These are phyloP conservation scores for Aspiorhynchus laticeps DNA, from an alignment of 2,113 vertebrate genomes.

Conservation along the genomic window DNA sequence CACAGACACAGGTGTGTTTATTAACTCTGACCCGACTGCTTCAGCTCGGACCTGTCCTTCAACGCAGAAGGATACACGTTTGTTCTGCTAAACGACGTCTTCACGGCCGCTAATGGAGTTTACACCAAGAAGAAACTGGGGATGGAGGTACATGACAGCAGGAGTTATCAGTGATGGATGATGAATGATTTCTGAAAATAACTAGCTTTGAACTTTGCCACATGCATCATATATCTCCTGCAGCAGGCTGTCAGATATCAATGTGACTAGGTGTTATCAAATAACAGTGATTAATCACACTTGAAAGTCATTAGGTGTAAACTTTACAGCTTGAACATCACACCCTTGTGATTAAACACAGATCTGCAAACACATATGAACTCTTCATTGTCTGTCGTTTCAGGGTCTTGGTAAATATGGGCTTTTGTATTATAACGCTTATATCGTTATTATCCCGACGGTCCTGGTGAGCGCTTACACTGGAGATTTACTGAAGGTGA, in stretches of 20 bases:
- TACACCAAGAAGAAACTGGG: constrained; percentile 91
- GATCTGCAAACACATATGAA: background rate
- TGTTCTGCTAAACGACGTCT: constrained; percentile 88
- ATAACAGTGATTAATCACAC: background rate
- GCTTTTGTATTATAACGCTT: constrained; percentile 92
- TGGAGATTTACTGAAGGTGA: constrained; percentile 86
- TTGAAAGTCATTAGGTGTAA: background rate
- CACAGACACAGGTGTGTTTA: too few species aligned
- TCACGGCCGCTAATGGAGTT: constrained; percentile 88
- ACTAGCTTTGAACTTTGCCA: background rate
- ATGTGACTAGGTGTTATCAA: background rate
- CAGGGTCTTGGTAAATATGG: constrained; percentile 90
- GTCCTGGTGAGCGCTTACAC: constrained; percentile 79
- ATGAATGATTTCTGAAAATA: background rate
- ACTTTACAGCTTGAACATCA: too few species aligned
- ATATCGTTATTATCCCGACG: constrained; percentile 86
- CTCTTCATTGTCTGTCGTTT: background rate
- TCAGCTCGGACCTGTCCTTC: constrained; percentile 90
- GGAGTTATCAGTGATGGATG: background rate
- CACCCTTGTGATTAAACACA: background rate
- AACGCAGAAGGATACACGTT: constrained; percentile 83
- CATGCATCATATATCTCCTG: background rate
- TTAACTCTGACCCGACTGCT: constrained; percentile 2
- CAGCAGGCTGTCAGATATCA: background rate
- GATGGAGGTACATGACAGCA: constrained; percentile 77